Base-by-base conservation (phyloP, 1,140 invertebrate genomes). In the Orussus abietinus region DNA sequence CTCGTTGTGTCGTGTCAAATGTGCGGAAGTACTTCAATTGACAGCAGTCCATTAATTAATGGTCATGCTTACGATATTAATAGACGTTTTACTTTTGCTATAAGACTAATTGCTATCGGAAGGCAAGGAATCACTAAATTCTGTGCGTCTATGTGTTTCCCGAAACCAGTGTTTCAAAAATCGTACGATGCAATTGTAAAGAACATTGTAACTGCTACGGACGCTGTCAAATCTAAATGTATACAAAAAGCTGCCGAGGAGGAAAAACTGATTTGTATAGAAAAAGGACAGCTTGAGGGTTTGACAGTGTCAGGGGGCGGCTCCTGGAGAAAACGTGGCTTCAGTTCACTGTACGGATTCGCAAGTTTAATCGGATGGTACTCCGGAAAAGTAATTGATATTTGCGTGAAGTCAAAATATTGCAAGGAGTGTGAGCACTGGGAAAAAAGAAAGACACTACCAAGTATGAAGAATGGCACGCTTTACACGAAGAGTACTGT, bases 221-320 rank as follows among this genome's bases (percentile, higher is more conserved):
- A 31, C 29, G 29, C 29, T 31, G 29, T 31, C 5, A 5, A 12
- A 6, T 6, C 5, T n/a, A 31, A 31, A 6, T 5, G 5, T 5
- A 5, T 12, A 11, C 5, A 11, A 35, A 7, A 19, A 35, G 33
- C 17, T 17, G 33, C 15, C 18, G 17, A 35, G 20, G 18, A 35
- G 12, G 33, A 35, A 35, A 35, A 35, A 17, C 7, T 9, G 12
- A 12, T 12, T 14, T 35, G 14, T 14, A 17, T 17, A 14, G 33
- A 14, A 35, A 17, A 19, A 12, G 17, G 17, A 9, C 13, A 35
- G 12, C 5, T 31, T 31, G 18, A 35, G 33, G 33, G 33, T 18
- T 17, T 18, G 14, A 35, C 33, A 5, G 33, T 35, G n/a, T 35
- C 33, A 35, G 33, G 33, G 10, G 33, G 20, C 18, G 33, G 33